Evolutionary conservation across 2,888 invertebrate species (phyloP).

Genomic region (Aquatica leii): DNA sequence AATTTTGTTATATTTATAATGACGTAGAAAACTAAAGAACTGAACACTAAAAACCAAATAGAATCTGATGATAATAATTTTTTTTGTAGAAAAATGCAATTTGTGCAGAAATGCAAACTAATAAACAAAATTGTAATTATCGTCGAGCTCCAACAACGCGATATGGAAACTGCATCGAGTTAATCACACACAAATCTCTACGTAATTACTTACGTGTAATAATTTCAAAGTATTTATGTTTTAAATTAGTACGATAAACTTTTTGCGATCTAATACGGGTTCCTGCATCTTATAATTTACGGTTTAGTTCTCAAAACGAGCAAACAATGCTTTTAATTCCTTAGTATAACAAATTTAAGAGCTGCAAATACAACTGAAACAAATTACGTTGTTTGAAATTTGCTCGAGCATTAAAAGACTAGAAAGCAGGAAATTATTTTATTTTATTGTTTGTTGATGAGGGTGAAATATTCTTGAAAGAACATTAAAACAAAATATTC

Average conservation of each 20-base stretch:
- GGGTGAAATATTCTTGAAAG: not conserved
- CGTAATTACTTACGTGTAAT: conserved; percentile 6
- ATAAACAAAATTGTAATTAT: too few species aligned
- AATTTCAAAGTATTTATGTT: conserved; percentile 10
- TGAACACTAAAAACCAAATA: too few species aligned
- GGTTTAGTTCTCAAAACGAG: conserved; percentile 14
- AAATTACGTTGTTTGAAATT: conserved; percentile 17
- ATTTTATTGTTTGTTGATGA: conserved; percentile 9
- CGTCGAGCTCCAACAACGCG: too few species aligned
- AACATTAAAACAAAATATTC: conserved; percentile 13
- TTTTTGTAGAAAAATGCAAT: too few species aligned
- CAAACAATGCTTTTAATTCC: conserved; percentile 17
- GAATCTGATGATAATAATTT: too few species aligned
- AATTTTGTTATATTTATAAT: too few species aligned
- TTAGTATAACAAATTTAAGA: conserved; percentile 13
- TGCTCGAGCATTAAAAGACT: conserved; percentile 11
- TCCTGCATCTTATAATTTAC: conserved; percentile 19
- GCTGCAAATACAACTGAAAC: conserved; percentile 9
- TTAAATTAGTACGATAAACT: conserved; percentile 6
- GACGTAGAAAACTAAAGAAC: too few species aligned
- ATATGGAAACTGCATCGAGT: too few species aligned
- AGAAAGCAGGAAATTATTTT: conserved; percentile 11
- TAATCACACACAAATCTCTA: not conserved
- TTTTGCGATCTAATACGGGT: not conserved
- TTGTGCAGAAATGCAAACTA: too few species aligned